Base-by-base conservation (phyloP, 2,113 vertebrate species). In the Malurus cyaneus region DNA sequence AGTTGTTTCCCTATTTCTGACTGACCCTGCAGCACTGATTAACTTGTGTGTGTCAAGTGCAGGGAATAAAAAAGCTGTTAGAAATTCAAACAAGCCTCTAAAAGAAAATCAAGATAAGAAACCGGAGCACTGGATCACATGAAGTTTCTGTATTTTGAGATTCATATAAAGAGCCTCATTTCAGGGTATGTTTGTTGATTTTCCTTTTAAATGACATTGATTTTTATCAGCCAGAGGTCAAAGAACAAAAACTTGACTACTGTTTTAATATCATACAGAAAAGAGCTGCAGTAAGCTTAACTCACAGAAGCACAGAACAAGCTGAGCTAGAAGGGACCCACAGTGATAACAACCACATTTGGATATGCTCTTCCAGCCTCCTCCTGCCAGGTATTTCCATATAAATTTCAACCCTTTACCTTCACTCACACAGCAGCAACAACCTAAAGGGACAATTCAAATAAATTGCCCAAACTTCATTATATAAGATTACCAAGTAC, bases 21-120 rank as follows among this genome's bases (percentile, higher is more conserved):
- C 31, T 54, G 56, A 69, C 69, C 49, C 69, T 67, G 72, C 52
- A 67, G 79, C 83, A 84, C 49, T 84, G 44, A 90, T 93, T 88
- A 94, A 92, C 83, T 89, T 67, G 24, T 39, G 46, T 12, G 18
- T 89, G 69, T 64, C 60, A 81, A 88, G 29, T 41, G 24, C 31
- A 69, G 80, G 29, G 41, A 39, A 52, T 53, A 65, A 67, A 79
- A 70, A 67, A 46, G 29, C 21, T 59, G 76, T 93, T 92, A 93
- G 86, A 88, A 94, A 87, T 86, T 93, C 83, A 95, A 95, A 95
- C 83, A 89, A 84, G 41, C 9, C 84, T 88, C 29, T 71, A 52
- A 69, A 82, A 86, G 52, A 78, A 88, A 95, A 91, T 91, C 73
- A 74, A 95, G 94, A 84, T 91, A 96, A 95, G 80, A 53, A 16